phyloP scores from a whole-genome alignment of 2,888 invertebrate species.

The Leptopilina myrica region DNA sequence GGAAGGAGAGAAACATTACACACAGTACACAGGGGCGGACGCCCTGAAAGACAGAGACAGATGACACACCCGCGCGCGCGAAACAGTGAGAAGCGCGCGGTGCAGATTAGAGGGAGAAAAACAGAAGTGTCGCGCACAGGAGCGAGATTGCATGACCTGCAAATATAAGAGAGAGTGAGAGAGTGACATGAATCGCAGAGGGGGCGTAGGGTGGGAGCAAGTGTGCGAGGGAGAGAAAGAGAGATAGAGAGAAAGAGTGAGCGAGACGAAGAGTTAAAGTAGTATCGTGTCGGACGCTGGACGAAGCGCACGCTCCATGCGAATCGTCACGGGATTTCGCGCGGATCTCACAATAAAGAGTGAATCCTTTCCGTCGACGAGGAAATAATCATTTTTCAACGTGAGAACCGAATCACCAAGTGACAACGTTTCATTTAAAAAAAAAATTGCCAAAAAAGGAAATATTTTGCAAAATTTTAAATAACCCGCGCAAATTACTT shows the following conservation, averaged over 20 bases:
- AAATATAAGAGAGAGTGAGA: conserved; percentile 49
- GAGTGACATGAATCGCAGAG: conserved; percentile 53
- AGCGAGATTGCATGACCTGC: conserved; percentile 57
- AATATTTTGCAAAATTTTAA: not conserved
- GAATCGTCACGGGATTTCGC: conserved; percentile 69
- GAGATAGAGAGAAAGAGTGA: conserved; percentile 57
- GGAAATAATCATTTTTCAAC: conserved; percentile 15
- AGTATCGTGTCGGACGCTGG: conserved; percentile 76
- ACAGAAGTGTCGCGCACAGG: conserved; percentile 53
- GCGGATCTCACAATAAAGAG: conserved; percentile 55
- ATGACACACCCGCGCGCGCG: conserved; percentile 10
- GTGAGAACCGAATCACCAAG: not conserved
- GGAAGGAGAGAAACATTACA: conserved; percentile 28
- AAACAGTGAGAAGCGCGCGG: conserved; percentile 35
- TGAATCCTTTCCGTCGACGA: conserved; percentile 36
- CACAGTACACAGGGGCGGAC: conserved; percentile 13
- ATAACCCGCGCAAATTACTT: not conserved
- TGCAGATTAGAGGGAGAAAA: conserved; percentile 39
- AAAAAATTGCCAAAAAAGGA: not conserved
- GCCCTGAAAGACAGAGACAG: conserved; percentile 46
- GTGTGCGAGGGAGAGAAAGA: conserved; percentile 56
- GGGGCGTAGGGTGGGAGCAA: conserved; percentile 54
- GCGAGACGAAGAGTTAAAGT: conserved; percentile 69
- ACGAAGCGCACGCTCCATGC: conserved; percentile 74
- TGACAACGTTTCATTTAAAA: not conserved